phyloP scores from a whole-genome alignment of 2,888 invertebrate species.

The Sinotaia quadrata region DNA sequence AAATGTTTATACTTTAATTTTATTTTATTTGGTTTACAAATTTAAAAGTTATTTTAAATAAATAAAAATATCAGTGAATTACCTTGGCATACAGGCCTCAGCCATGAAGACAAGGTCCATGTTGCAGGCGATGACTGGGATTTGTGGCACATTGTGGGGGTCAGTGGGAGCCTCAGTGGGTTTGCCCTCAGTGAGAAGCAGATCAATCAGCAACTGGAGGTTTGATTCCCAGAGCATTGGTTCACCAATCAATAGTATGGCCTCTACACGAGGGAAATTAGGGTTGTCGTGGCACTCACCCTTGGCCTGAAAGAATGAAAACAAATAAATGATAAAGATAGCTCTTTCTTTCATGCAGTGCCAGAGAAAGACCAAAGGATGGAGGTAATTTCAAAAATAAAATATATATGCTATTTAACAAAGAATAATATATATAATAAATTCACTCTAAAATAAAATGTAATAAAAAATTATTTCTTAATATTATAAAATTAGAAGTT shows the following conservation, averaged over 20 bases:
- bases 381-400: no score
- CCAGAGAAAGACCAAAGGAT: no score
- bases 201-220: conserved; percentile 70
- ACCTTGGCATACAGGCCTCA: conserved; percentile 71
- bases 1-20: no score
- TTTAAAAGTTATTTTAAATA: no score
- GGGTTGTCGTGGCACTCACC: conserved; percentile 51
- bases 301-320: conserved; percentile 32
- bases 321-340: no score
- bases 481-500: no score
- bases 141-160: conserved; percentile 51
- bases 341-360: no score
- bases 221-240: conserved; percentile 70
- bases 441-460: no score
- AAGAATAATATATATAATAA: no score
- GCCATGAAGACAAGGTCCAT: conserved; percentile 73
- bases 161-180: conserved; percentile 62
- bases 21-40: no score
- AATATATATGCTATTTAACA: no score
- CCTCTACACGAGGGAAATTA: conserved; percentile 55
- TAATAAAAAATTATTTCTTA: no score
- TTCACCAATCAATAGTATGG: conserved; percentile 70
- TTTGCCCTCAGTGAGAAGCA: conserved; percentile 69
- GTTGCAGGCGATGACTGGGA: conserved; percentile 72
- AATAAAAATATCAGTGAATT: neutral